A percentile compares a stretch with the other conserved stretches of the same genome.
phyloP scores from a whole-genome alignment of 2,797 vertebrate species.

The Clarias laeviceps region DNA sequence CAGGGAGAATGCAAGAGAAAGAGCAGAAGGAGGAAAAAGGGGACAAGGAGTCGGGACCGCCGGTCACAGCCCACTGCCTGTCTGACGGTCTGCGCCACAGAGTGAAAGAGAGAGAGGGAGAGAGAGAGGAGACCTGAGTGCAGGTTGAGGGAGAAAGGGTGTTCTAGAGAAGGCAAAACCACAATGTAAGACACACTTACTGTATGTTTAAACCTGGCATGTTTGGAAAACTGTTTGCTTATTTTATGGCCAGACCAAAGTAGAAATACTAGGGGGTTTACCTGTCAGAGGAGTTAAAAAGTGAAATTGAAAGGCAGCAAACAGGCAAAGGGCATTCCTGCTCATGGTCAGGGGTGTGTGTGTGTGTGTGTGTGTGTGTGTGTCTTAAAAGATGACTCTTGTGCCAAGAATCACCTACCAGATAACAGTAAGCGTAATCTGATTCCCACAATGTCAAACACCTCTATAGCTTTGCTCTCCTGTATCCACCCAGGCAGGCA shows the following conservation, averaged over 20 bases:
- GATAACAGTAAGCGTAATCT: constrained; percentile 45
- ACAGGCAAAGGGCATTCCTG: constrained; percentile 21
- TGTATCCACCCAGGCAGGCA: constrained; percentile 6
- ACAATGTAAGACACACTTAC: not conserved
- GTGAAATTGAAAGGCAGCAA: constrained; percentile 40
- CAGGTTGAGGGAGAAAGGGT: constrained; percentile 50
- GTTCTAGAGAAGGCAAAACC: not conserved
- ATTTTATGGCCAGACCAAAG: not conserved
- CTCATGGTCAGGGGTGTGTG: constrained; percentile 9
- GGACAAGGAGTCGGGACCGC: constrained; percentile 71
- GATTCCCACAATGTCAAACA: constrained; percentile 36
- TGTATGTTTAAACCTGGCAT: not conserved
- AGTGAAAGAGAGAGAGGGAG: constrained; percentile 67
- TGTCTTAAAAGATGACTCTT: constrained; percentile 51
- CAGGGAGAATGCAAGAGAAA: constrained; percentile 51
- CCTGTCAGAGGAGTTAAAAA: not conserved
- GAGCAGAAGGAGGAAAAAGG: constrained; percentile 56
- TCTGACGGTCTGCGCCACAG: constrained; percentile 72
- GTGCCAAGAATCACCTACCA: constrained; percentile 46
- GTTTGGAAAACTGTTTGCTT: not conserved
- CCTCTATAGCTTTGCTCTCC: constrained; percentile 1
- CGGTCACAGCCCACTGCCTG: constrained; percentile 78
- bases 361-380: constrained; percentile 36
- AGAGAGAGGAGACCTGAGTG: constrained; percentile 48
- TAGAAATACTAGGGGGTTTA: not conserved